Evolutionary conservation across 1,140 invertebrate species (phyloP), one percentile per base, ranked within the genome.

Genomic region (Drosophila sp.): DNA sequence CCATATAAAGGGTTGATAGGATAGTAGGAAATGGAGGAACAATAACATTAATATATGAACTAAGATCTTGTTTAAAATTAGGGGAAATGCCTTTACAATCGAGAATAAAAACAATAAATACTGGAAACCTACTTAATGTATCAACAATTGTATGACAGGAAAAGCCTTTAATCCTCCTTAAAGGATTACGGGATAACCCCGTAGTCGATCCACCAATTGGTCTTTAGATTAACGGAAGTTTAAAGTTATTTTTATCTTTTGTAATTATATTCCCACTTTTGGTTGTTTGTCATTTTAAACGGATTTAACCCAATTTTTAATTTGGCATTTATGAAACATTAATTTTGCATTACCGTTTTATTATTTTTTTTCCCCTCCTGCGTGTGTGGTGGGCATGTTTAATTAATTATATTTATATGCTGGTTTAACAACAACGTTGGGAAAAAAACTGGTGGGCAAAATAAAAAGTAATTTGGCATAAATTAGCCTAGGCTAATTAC

Each of bases 401-500:
- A 67, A 84, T 79, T 57, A 71, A 82, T 87, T 66, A 69, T 63
- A 69, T 76, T 72, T 62, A 54, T 29, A 35, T 44, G 33, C 47
- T 65, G 65, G 76, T 83, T 87, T 70, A 64, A 63, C 29, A 50
- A 57, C 74, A 75, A 55, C 82, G 71, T 72, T 38, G 38, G 58
- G 11, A 32, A 41, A 40, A 74, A 47, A 61, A 61, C 29, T 25
- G 6, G 0, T 17, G 17, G 10, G 10, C 25, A 30, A 63, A 62
- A 56, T 58, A 66, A 33, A n/a, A 11, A 32, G 33, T 54, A 80
- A 80, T 74, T 79, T 67, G 64, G 61, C 83, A 83, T 77, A 79
- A 82, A 79, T 83, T 73, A 87, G 72, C 67, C 23, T 66, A 58
- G 33, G 84, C 76, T 86, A 86, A 86, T 86, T 87, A 73, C 70